Evolutionary conservation across 64 coral and sea anemone genomes (phyloP).

Genomic region (Actinia equina): DNA sequence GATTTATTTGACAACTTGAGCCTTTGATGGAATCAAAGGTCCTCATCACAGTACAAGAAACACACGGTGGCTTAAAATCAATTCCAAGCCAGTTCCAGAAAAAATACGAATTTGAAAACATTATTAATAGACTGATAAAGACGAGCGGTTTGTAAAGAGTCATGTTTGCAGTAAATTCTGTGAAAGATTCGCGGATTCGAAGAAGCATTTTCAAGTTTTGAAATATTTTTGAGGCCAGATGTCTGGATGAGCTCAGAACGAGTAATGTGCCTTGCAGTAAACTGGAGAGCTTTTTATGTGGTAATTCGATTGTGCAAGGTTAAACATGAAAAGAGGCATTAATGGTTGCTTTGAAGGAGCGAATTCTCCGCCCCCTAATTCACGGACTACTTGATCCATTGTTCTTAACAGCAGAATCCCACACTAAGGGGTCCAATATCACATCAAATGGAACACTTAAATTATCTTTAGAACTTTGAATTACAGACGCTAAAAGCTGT

Average conservation of each 20-base stretch:
- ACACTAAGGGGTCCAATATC: background rate
- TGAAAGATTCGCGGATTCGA: background rate
- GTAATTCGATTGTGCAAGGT: background rate
- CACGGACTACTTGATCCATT: background rate
- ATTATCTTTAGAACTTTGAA: background rate
- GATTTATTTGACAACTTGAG: background rate
- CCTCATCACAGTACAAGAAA: constrained; percentile 74
- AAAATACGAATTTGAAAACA: constrained; percentile 24
- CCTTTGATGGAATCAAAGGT: constrained; percentile 10
- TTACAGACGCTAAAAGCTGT: background rate
- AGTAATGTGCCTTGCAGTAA: background rate
- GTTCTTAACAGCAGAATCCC: background rate
- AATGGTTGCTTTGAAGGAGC: background rate
- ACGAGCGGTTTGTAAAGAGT: background rate
- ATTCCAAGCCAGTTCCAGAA: constrained; percentile 41
- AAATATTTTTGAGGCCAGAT: background rate
- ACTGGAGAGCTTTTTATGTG: background rate
- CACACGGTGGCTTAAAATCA: constrained; percentile 53
- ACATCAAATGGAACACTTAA: background rate
- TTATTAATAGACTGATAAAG: background rate
- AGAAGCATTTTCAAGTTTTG: background rate
- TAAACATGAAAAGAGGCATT: background rate
- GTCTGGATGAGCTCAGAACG: background rate
- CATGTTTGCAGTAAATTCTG: background rate
- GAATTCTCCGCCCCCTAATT: background rate